Percentiles rank a stretch among this genome's conserved stretches.
These are phyloP conservation scores for Monodelphis domestica DNA, from an alignment of 2,797 vertebrate genomes.

Conservation along the genomic window DNA sequence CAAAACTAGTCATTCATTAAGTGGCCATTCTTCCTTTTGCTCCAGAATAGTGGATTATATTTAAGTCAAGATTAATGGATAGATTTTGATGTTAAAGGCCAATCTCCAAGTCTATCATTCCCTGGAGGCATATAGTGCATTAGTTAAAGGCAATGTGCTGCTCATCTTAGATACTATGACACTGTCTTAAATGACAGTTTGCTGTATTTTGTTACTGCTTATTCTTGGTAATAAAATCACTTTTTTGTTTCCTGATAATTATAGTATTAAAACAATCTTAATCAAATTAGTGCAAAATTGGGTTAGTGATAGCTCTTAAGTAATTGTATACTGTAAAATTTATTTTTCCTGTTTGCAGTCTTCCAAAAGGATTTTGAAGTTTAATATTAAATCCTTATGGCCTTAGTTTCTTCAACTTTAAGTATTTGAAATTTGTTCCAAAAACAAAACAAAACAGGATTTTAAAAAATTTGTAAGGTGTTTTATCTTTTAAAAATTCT, in stretches of 20 bases:
- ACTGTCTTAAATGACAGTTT: constrained; percentile 88
- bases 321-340: constrained; percentile 88
- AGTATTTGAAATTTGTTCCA: constrained; percentile 61
- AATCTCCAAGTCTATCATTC: constrained; percentile 85
- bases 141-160: constrained; percentile 90
- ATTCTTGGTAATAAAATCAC: constrained; percentile 94
- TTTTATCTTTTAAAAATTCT: constrained; percentile 31
- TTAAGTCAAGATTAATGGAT: constrained; percentile 95
- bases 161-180: constrained; percentile 89
- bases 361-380: constrained; percentile 72
- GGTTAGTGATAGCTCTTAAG: constrained; percentile 92
- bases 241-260: constrained; percentile 93
- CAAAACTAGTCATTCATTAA: constrained; percentile 87
- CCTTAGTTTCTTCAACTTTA: constrained; percentile 64
- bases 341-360: constrained; percentile 76
- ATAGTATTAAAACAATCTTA: constrained; percentile 94
- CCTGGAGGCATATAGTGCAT: constrained; percentile 92
- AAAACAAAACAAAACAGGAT: too few species aligned
- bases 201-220: constrained; percentile 87
- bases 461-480: constrained; percentile 40
- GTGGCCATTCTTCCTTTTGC: constrained; percentile 87
- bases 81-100: constrained; percentile 89
- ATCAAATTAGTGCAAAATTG: constrained; percentile 95
- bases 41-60: constrained; percentile 88
- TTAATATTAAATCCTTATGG: constrained; percentile 70